Conservation (phyloP, 2,113 vertebrate species). For the Boleophthalmus pectinirostris region DNA sequence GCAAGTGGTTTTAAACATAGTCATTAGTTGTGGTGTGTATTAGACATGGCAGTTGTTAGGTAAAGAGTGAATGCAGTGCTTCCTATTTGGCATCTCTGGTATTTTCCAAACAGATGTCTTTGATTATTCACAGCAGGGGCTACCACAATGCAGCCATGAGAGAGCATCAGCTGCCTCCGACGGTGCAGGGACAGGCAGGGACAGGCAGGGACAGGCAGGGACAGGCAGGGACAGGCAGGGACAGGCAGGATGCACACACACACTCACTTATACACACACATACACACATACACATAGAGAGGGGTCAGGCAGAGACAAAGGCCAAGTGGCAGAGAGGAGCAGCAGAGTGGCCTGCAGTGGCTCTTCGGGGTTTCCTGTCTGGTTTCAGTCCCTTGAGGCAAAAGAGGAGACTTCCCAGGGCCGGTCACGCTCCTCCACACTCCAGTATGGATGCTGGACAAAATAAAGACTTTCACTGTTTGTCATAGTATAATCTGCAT, state of each 20-base stretch:
- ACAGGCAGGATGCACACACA: constrained; percentile 68
- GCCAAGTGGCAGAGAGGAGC: constrained; percentile 49
- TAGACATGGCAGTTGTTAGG: constrained; percentile 42
- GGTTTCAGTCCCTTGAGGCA: constrained; percentile 50
- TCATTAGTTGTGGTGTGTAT: constrained; percentile 23
- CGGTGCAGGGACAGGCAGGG: constrained; percentile 65
- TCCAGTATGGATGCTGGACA: not conserved
- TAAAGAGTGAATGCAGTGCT: constrained; percentile 66
- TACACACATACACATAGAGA: constrained; percentile 26
- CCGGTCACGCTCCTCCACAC: constrained; percentile 65
- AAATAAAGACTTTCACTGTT: constrained; percentile 64
- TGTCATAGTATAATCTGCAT: not conserved
- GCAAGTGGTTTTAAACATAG: not conserved
- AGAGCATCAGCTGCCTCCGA: constrained; percentile 76
- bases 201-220: constrained; percentile 7
- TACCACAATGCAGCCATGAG: constrained; percentile 70
- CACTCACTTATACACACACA: constrained; percentile 27
- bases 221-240: too few relatives aligned
- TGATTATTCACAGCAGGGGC: constrained; percentile 75
- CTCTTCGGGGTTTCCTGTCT: constrained; percentile 63
- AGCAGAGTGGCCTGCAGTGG: constrained; percentile 63
- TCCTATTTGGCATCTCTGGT: constrained; percentile 74
- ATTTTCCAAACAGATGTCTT: constrained; percentile 79
- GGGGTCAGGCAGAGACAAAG: constrained; percentile 60
- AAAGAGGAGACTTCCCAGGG: constrained; percentile 60